phyloP scores from a whole-genome alignment of 2,797 vertebrate genomes.

The Darevskia mixta region DNA sequence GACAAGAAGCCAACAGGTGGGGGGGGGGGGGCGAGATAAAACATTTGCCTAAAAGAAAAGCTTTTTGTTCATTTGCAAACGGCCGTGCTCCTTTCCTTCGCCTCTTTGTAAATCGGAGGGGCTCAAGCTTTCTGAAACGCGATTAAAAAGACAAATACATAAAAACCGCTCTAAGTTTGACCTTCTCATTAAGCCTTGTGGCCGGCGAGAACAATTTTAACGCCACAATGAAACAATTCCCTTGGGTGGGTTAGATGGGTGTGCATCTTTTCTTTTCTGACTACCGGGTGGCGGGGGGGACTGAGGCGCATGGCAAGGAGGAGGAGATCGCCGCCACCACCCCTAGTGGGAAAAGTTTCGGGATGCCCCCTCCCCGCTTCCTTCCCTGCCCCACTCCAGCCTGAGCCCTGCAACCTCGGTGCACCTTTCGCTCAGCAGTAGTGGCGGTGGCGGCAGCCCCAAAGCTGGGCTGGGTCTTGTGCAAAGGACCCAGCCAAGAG shows the following conservation, averaged over 20 bases:
- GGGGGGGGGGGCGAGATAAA: not conserved
- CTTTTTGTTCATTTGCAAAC: slow-evolving; percentile 53
- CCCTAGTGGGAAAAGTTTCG: slow-evolving; percentile 70
- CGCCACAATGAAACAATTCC: slow-evolving; percentile 1
- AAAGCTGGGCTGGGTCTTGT: slow-evolving; percentile 20
- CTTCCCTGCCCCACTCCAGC: not conserved
- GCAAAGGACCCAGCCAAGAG: slow-evolving; percentile 6
- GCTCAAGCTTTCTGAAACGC: slow-evolving; percentile 46
- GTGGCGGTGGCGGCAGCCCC: not conserved
- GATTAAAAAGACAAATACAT: slow-evolving; percentile 20
- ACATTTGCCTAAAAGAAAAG: not conserved
- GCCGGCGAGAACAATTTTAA: not conserved
- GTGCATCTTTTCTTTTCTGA: not conserved
- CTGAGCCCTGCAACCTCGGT: not conserved
- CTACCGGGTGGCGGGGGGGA: slow-evolving; percentile 36
- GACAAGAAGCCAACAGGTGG: slow-evolving; percentile 80
- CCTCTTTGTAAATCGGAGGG: slow-evolving; percentile 31
- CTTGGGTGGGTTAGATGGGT: not conserved
- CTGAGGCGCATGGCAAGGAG: slow-evolving; percentile 54
- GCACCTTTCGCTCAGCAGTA: slow-evolving; percentile 26
- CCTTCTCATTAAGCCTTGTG: slow-evolving; percentile 9
- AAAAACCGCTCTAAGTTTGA: slow-evolving; percentile 10
- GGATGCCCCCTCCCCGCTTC: not conserved
- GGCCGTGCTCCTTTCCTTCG: slow-evolving; percentile 34
- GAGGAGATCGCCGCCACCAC: not conserved